Conservation (phyloP, 2,113 vertebrate species). For the Myanophis thanlyinensis region DNA sequence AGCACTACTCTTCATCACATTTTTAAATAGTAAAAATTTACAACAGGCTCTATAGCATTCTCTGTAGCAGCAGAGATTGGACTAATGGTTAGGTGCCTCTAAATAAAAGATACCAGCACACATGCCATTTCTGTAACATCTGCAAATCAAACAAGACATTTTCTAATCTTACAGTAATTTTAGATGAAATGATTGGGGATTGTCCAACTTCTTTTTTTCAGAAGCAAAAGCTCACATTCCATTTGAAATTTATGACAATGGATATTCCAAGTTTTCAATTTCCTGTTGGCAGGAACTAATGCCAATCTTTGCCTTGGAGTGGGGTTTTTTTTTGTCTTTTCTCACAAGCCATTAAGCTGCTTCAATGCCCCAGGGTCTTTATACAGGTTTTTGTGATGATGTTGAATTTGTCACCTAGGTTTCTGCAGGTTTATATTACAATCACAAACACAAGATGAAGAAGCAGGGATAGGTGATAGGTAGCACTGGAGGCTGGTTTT, state of each 20-base stretch:
- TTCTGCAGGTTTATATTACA: neutral
- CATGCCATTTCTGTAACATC: neutral
- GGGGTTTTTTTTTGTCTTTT: neutral
- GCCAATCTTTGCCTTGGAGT: neutral
- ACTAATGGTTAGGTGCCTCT: neutral
- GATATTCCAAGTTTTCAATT: neutral
- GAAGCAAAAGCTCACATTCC: neutral
- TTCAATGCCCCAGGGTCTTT: neutral
- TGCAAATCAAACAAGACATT: neutral
- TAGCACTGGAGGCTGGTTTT: neutral
- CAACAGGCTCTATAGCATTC: neutral
- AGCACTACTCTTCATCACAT: neutral
- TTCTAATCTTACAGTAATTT: neutral
- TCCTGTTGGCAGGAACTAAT: neutral
- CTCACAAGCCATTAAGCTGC: neutral
- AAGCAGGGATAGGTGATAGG: neutral
- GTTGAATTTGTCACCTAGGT: neutral
- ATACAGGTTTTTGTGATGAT: neutral
- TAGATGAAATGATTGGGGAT: neutral
- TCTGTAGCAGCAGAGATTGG: neutral
- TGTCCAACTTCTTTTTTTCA: neutral
- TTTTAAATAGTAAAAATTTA: neutral
- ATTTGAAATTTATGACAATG: neutral
- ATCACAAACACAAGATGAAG: neutral
- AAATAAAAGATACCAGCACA: neutral